Evolutionary conservation across 2,888 invertebrate genomes (phyloP).

Genomic region (Morinoia aosen): DNA sequence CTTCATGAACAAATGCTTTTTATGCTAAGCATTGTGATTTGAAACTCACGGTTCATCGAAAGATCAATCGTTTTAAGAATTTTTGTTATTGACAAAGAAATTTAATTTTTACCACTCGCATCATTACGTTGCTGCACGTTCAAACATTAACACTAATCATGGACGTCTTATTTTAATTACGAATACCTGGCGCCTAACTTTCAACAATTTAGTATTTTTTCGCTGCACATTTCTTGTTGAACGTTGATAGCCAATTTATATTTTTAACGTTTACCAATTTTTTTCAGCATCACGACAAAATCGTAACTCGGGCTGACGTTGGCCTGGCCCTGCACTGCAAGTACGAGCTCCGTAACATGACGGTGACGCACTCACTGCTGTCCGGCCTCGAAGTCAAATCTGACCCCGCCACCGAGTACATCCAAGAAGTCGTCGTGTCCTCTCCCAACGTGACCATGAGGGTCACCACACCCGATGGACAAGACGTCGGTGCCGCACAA

Average conservation of each 20-base stretch:
- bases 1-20: too few species aligned
- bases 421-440: slow-evolving; percentile 72
- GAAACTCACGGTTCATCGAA: not conserved
- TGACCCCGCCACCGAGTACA: slow-evolving; percentile 70
- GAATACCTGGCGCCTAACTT: too few species aligned
- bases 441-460: slow-evolving; percentile 74
- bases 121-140: not conserved
- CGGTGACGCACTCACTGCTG: slow-evolving; percentile 72
- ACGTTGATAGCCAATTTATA: not conserved
- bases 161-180: too few species aligned
- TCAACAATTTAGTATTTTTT: not conserved
- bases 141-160: not conserved
- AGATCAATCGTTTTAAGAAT: too few species aligned
- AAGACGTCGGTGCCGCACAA: slow-evolving; percentile 72
- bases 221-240: not conserved
- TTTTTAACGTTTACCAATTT: not conserved
- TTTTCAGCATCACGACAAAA: slow-evolving; percentile 72
- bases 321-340: slow-evolving; percentile 73
- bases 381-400: slow-evolving; percentile 71
- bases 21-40: not conserved
- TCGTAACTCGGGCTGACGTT: slow-evolving; percentile 73
- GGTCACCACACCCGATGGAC: slow-evolving; percentile 72
- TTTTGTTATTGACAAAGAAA: not conserved
- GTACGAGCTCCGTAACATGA: slow-evolving; percentile 73
- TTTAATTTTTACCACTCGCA: not conserved